Evolutionary conservation across 2,888 invertebrate species (phyloP).

Genomic region (Epsilonema sp.): DNA sequence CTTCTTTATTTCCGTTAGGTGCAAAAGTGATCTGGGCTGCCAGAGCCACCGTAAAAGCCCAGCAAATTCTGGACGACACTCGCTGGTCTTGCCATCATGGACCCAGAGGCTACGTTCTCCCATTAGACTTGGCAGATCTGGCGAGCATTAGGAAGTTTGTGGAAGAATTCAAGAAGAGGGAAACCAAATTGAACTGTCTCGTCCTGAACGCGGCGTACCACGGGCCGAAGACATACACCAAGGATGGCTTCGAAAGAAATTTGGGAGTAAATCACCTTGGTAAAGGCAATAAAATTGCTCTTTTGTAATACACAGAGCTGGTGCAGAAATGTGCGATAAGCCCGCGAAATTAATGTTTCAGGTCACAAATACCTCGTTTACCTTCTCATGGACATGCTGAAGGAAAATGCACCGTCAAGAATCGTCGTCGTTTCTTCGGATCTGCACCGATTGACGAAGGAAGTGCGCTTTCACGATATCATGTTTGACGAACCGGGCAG

Average conservation of each 20-base stretch:
- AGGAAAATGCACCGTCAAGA: slow-evolving; percentile 1
- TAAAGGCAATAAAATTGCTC: neutral
- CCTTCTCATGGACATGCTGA: slow-evolving; percentile 7
- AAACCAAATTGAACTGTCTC: slow-evolving; percentile 3
- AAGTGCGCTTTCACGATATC: slow-evolving; percentile 6
- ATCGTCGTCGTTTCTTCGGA: slow-evolving; percentile 9
- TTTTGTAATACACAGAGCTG: neutral
- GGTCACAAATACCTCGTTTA: slow-evolving; percentile 10
- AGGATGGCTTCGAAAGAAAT: slow-evolving; percentile 59
- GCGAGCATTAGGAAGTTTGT: slow-evolving; percentile 6
- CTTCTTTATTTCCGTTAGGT: neutral
- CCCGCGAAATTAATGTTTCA: too few species aligned
- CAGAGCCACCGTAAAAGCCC: slow-evolving; percentile 2
- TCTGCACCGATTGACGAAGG: slow-evolving; percentile 4
- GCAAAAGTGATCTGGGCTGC: slow-evolving; percentile 8
- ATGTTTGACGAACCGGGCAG: neutral
- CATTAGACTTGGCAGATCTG: slow-evolving; percentile 3
- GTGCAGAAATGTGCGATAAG: too few species aligned
- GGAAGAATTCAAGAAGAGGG: slow-evolving; percentile 6
- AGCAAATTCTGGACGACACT: neutral
- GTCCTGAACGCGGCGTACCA: slow-evolving; percentile 9
- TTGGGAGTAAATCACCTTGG: slow-evolving; percentile 44
- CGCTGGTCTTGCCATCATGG: neutral
- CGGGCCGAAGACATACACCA: slow-evolving; percentile 42
- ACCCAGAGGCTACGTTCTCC: slow-evolving; percentile 7